A percentile compares a stretch with the other conserved stretches of the same genome.
phyloP scores from a whole-genome alignment of 2,888 invertebrate genomes.

The Agrochola litura region DNA sequence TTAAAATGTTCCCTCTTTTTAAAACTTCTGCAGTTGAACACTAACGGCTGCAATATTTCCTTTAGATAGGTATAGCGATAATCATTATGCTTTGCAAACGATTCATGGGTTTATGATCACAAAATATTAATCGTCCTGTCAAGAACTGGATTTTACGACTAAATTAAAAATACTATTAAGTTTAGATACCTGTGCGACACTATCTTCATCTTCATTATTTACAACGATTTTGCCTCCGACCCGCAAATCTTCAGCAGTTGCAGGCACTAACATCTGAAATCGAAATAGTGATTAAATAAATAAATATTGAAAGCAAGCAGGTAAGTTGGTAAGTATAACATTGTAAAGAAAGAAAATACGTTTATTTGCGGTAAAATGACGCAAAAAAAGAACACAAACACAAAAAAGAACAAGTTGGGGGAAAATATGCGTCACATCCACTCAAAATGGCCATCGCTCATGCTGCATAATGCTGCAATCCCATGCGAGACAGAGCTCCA shows the following conservation, averaged over 20 bases:
- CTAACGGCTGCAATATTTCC: background rate
- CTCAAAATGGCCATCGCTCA: too few relatives aligned
- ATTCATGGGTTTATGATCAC: background rate
- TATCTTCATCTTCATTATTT: slow-evolving; percentile 75
- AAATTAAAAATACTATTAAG: background rate
- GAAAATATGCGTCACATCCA: too few relatives aligned
- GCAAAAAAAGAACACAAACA: too few relatives aligned
- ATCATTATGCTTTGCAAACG: background rate
- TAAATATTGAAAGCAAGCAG: background rate
- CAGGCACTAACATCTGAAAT: slow-evolving; percentile 92
- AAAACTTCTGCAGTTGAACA: background rate
- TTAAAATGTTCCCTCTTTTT: background rate
- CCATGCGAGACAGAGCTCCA: too few relatives aligned
- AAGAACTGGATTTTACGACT: background rate
- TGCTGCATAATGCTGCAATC: too few relatives aligned
- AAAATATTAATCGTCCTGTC: background rate
- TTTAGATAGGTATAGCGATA: background rate
- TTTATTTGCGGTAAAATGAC: too few relatives aligned
- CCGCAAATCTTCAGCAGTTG: slow-evolving; percentile 93
- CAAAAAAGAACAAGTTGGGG: too few relatives aligned
- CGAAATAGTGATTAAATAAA: background rate
- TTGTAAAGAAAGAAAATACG: too few relatives aligned
- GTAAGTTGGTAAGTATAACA: background rate
- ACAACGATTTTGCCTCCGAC: slow-evolving; percentile 91
- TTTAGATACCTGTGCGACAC: slow-evolving; percentile 68